Evolutionary conservation across 2,888 invertebrate genomes (phyloP).

Genomic region (Drosophila heteroneura): DNA sequence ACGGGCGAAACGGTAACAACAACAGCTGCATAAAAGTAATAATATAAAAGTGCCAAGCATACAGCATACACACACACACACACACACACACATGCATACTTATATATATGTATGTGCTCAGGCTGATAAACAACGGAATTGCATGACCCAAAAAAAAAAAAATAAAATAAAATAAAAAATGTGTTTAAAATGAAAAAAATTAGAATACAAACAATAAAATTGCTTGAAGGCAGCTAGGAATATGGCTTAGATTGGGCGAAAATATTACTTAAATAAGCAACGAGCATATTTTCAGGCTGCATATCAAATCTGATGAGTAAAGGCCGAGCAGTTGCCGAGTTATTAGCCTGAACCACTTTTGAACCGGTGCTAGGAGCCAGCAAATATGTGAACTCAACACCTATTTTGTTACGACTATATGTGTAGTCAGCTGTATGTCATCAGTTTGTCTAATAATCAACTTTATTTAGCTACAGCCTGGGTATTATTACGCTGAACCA

Average conservation of each 20-base stretch:
- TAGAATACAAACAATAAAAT: constrained; percentile 6
- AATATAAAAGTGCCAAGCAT: constrained; percentile 49
- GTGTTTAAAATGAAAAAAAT: neutral
- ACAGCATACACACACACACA: constrained; percentile 4
- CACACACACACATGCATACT: neutral
- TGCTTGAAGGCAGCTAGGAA: neutral
- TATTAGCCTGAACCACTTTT: neutral
- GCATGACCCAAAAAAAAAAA: neutral
- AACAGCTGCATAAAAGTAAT: constrained; percentile 66
- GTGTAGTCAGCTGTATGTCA: neutral
- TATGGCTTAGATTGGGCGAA: neutral
- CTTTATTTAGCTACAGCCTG: too few species aligned
- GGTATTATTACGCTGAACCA: neutral
- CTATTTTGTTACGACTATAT: neutral
- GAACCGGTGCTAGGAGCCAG: neutral
- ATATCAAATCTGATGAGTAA: neutral
- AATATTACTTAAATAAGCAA: neutral
- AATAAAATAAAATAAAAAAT: too few species aligned
- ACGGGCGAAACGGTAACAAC: constrained; percentile 48
- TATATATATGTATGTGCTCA: neutral
- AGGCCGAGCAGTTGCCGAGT: neutral
- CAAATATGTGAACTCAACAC: neutral
- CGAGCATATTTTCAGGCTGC: neutral
- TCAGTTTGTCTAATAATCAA: neutral
- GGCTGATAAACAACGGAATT: constrained; percentile 27